A percentile compares a stretch with the other conserved stretches of the same genome.
These are phyloP conservation scores for Leiothrix lutea DNA, from an alignment of 2,113 vertebrate species.

Conservation along the genomic window DNA sequence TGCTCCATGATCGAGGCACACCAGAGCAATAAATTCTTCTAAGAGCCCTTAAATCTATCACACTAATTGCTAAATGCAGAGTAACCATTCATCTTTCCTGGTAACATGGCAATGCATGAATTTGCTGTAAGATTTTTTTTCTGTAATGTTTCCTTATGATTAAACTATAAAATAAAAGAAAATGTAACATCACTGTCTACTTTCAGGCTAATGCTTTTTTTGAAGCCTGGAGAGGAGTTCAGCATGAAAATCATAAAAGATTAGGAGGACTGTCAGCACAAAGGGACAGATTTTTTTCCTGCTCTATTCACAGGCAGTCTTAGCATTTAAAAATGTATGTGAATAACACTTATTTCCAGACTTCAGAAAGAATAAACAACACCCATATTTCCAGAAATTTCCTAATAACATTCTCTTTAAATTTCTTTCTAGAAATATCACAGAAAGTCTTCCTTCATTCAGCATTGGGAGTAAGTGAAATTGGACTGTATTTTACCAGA, in stretches of 20 bases:
- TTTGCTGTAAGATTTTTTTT: neutral
- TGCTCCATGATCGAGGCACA: neutral
- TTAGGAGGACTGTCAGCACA: neutral
- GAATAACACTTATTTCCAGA: neutral
- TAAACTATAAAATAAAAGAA: neutral
- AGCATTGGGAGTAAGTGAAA: neutral
- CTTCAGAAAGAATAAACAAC: neutral
- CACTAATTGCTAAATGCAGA: neutral
- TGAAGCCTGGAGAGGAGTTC: neutral
- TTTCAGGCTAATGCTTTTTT: neutral
- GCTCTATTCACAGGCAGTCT: neutral
- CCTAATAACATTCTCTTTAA: neutral
- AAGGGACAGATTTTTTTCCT: neutral
- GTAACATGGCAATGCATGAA: neutral
- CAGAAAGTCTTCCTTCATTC: neutral
- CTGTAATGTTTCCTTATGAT: neutral
- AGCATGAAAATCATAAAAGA: neutral
- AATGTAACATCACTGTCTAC: neutral
- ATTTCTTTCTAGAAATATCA: neutral
- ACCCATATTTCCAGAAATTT: neutral
- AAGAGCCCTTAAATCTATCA: slow-evolving; percentile 57
- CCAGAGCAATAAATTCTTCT: slow-evolving; percentile 38
- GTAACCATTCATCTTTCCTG: neutral
- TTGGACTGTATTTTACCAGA: neutral
- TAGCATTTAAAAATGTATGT: neutral